These are phyloP conservation scores for Phyllostomus hastatus DNA, from an alignment of 2,113 vertebrate species.

Conservation along the genomic window DNA sequence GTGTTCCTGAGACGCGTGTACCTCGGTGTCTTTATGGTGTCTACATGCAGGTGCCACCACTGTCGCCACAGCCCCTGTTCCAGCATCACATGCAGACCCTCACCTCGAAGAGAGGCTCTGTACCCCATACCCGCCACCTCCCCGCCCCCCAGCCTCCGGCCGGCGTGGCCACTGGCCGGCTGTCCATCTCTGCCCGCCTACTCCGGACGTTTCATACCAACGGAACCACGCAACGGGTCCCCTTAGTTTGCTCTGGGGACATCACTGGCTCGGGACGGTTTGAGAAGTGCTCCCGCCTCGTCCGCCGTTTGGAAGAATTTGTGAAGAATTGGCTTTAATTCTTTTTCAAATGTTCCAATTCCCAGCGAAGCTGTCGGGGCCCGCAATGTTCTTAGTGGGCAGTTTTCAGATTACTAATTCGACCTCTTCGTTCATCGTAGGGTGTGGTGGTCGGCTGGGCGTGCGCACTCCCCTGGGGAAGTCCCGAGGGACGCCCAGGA, in stretches of 20 bases:
- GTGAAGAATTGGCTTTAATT: not conserved
- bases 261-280: not conserved
- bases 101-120: not conserved
- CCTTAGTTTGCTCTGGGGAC: not conserved
- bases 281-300: not conserved
- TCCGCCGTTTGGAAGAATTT: not conserved
- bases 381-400: not conserved
- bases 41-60: not conserved
- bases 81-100: not conserved
- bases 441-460: not conserved
- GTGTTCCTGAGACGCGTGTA: not conserved
- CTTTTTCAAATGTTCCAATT: not conserved
- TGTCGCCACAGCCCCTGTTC: not conserved
- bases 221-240: rapidly evolving
- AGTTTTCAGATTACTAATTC: not conserved
- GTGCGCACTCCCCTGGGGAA: not conserved
- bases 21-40: not conserved
- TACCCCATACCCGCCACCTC: not conserved
- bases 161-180: not conserved
- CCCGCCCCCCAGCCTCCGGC: not conserved
- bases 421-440: not conserved
- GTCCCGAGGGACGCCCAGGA: not conserved
- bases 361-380: not conserved
- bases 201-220: not conserved
- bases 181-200: not conserved